Base-by-base conservation (phyloP, 2,113 vertebrate species). In the Pygoscelis antarcticus region DNA sequence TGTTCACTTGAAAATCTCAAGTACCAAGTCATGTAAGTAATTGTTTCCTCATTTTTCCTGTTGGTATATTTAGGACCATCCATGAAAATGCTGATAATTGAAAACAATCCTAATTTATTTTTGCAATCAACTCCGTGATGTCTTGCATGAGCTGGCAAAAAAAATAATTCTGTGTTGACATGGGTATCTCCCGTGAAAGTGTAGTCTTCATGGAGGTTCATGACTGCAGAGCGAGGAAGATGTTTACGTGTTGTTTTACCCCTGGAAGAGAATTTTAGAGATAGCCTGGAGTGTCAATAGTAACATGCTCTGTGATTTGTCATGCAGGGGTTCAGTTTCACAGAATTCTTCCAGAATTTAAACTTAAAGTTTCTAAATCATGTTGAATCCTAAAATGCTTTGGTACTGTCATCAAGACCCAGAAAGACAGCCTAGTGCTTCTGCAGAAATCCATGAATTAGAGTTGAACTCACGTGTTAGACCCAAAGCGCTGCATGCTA, bases 361-460 rank as follows among this genome's bases (percentile, higher is more conserved):
- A 52, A 26, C 19, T 83, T n/a, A 4, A 44, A 32, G 2, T 87
- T 83, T 87, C 46, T 54, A 26, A 42, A 34, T 49, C 2, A 0
- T 23, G 4, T 65, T 40, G 17, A 36, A 22, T 38, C 42, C 46
- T 54, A 22, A 89, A 78, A 51, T 60, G 18, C 13, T 76, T 72
- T 51, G 21, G 11, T 91, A 3, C 30, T 38, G 13, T 57, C 34
- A 25, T 5, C 0, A 0, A 58, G 64, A 89, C 16, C 14, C 46
- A 23, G 44, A 58, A 23, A 4, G 23, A 16, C 26, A 72, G 21
- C 18, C 1, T 8, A n/a, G 54, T 78, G 16, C 44, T 85, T 69
- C 60, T 58, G 15, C n/a, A 58, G 46, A 70, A 84, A 34, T 60
- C 34, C 8, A 5, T 25, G 29, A 75, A 42, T 47, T 5, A 7